A percentile compares a stretch with the other conserved stretches of the same genome.
Conservation (phyloP, 2,888 invertebrate genomes). For the Gymnocheta viridis region DNA sequence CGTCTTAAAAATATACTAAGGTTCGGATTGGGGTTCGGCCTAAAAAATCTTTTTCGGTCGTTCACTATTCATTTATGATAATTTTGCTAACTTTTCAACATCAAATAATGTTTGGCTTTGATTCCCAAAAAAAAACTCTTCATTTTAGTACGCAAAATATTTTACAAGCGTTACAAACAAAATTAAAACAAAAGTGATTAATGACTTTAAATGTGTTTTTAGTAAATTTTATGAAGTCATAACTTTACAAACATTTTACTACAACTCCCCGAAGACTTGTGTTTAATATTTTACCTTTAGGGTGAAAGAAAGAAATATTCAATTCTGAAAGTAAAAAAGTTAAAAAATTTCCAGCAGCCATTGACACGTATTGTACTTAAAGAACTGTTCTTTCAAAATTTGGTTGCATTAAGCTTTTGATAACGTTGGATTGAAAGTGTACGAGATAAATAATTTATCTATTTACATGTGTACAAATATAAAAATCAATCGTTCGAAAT, state of each 20-base stretch:
- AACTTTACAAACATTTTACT: constrained; percentile 30
- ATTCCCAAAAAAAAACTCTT: constrained; percentile 22
- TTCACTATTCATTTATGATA: neutral
- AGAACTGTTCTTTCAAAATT: neutral
- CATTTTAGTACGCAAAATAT: constrained; percentile 36
- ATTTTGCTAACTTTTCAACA: constrained; percentile 8
- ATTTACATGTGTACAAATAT: no score
- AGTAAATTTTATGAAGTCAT: constrained; percentile 20
- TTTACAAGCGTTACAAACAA: constrained; percentile 7
- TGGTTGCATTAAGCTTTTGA: neutral
- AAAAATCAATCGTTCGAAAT: no score
- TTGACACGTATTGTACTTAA: constrained; percentile 46
- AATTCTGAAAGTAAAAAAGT: neutral
- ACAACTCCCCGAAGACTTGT: constrained; percentile 8
- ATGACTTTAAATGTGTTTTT: constrained; percentile 34
- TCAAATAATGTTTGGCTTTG: neutral
- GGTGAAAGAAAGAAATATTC: neutral
- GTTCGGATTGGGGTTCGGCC: no score
- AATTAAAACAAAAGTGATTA: constrained; percentile 25
- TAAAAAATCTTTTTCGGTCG: no score
- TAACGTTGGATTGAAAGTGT: neutral
- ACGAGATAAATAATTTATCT: no score
- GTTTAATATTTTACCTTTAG: constrained; percentile 33
- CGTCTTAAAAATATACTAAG: no score
- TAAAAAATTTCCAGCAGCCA: constrained; percentile 30